These are phyloP conservation scores for Drosophila subsilvestris DNA, from an alignment of 2,888 invertebrate species.

Conservation along the genomic window DNA sequence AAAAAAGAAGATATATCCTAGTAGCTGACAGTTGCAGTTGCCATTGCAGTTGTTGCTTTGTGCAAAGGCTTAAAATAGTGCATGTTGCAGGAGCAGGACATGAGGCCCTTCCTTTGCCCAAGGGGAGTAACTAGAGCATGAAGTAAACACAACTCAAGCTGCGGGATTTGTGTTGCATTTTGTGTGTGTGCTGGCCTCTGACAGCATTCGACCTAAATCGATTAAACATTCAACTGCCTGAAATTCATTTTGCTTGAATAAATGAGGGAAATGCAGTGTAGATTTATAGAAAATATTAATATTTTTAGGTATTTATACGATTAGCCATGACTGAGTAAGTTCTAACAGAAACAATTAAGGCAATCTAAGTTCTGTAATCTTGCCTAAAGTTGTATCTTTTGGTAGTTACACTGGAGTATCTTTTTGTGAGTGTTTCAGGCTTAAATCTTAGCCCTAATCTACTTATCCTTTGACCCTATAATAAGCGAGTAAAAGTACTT, in stretches of 20 bases:
- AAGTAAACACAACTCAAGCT: not conserved
- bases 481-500: not conserved
- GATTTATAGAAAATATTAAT: not conserved
- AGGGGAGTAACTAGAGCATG: not conserved
- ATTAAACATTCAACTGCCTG: not conserved
- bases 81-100: not conserved
- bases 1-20: slow-evolving; percentile 1
- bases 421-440: not conserved
- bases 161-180: not conserved
- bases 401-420: not conserved
- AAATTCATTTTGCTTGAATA: not conserved
- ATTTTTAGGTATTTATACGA: not conserved
- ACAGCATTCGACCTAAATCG: not conserved
- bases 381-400: not conserved
- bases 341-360: not conserved
- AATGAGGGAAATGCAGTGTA: not conserved
- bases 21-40: slow-evolving; percentile 2
- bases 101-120: no score
- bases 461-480: not conserved
- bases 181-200: not conserved
- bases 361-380: not conserved
- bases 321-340: not conserved
- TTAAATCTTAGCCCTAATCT: not conserved
- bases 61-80: not conserved
- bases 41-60: not conserved